These are phyloP conservation scores for Cacatua alba DNA, from an alignment of 2,113 vertebrate species.

Conservation along the genomic window DNA sequence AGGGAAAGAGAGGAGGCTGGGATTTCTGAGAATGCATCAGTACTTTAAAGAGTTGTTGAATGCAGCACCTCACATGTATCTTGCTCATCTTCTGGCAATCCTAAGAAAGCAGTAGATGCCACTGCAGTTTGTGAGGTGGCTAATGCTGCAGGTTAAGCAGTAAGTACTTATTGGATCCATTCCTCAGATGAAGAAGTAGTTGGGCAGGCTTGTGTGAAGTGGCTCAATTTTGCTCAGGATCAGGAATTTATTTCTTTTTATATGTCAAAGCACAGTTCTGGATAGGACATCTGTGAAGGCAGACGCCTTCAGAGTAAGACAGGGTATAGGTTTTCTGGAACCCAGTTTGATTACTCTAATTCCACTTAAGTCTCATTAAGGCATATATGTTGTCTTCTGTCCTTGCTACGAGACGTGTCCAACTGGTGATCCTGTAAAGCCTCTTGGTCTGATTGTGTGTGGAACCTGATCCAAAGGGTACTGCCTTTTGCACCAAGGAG, in stretches of 20 bases:
- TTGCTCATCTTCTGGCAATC: constrained; percentile 1
- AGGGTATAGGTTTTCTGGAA: not conserved
- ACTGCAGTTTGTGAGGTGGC: not conserved
- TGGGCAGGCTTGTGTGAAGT: not conserved
- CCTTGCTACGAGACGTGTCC: not conserved
- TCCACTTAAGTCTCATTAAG: not conserved
- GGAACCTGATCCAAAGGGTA: not conserved
- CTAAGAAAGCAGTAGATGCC: not conserved
- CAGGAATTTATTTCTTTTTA: not conserved
- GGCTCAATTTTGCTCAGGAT: not conserved
- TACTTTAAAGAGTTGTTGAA: not conserved
- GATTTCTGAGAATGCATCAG: not conserved
- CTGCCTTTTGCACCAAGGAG: not conserved
- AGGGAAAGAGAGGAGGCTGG: not conserved
- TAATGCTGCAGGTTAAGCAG: not conserved
- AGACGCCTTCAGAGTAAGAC: not conserved
- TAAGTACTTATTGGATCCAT: not conserved
- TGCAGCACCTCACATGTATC: not conserved
- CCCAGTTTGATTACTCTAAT: not conserved
- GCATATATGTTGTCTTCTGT: not conserved
- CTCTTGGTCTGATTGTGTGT: not conserved
- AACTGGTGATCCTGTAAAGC: not conserved
- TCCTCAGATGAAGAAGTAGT: not conserved
- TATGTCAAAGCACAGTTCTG: not conserved
- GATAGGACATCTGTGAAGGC: not conserved